Evolutionary conservation across 2,113 vertebrate genomes (phyloP).

Genomic region (Etheostoma spectabile): DNA sequence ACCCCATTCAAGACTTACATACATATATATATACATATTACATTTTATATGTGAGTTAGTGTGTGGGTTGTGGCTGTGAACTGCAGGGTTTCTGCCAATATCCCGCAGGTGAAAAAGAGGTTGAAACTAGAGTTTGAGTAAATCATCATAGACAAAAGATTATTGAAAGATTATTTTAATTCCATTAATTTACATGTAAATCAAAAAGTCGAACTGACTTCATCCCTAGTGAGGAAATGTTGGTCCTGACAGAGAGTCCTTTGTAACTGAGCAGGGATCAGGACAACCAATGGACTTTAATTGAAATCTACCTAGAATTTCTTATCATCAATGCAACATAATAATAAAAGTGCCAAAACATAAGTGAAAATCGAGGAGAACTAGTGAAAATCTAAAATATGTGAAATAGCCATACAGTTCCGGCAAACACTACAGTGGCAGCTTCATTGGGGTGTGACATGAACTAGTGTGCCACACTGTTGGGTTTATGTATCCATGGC

Average conservation of each 20-base stretch:
- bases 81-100: background rate
- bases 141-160: background rate
- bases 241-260: background rate
- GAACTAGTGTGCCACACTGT: constrained; percentile 14
- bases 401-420: background rate
- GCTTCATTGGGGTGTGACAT: constrained; percentile 11
- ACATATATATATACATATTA: background rate
- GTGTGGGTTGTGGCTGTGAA: background rate
- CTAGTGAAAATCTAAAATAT: background rate
- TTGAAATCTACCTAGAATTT: background rate
- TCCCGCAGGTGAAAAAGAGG: background rate
- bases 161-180: background rate
- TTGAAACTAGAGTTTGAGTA: background rate
- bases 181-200: background rate
- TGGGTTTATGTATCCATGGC: constrained; percentile 50
- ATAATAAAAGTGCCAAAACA: background rate
- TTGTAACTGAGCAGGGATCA: background rate
- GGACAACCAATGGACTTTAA: background rate
- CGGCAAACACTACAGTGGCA: background rate
- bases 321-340: too few species aligned
- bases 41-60: background rate
- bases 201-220: background rate
- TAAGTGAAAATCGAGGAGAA: background rate
- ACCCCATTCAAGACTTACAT: background rate
- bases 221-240: background rate